Evolutionary conservation across 2,797 vertebrate species (phyloP).

Genomic region (Tachyglossus aculeatus): DNA sequence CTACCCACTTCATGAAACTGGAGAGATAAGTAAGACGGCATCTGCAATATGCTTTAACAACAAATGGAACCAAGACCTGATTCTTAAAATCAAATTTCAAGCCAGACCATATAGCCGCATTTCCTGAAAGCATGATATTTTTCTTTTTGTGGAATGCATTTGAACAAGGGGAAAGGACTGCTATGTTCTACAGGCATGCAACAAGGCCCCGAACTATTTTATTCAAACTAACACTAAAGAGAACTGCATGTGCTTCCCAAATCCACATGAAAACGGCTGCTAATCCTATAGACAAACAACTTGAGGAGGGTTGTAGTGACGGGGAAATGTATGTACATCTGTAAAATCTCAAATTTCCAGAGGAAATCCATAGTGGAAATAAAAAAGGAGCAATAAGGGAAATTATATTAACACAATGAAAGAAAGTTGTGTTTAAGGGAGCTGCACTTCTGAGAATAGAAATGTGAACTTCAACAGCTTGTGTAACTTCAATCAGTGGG

Average conservation of each 20-base stretch:
- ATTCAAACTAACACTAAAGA: constrained; percentile 27
- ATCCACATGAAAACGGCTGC: neutral
- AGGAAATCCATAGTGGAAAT: constrained; percentile 39
- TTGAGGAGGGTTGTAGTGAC: constrained; percentile 19
- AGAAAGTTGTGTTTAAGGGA: constrained; percentile 39
- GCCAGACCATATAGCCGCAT: neutral
- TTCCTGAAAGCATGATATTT: neutral
- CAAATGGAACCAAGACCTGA: neutral
- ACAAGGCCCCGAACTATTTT: neutral
- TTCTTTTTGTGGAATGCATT: neutral
- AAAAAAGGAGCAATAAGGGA: constrained; percentile 37
- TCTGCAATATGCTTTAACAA: neutral
- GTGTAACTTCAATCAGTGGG: constrained; percentile 19
- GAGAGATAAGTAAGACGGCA: neutral
- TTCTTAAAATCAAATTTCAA: neutral
- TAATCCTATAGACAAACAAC: constrained; percentile 34
- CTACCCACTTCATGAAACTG: too few relatives aligned
- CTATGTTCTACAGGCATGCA: neutral
- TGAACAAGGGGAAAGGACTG: constrained; percentile 9
- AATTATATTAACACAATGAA: constrained; percentile 61
- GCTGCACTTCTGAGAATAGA: constrained; percentile 40
- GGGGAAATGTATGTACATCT: constrained; percentile 24
- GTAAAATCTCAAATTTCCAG: constrained; percentile 46
- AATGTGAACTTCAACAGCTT: constrained; percentile 41
- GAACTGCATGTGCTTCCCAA: constrained; percentile 42